These are phyloP conservation scores for Trichomalopsis sarcophagae DNA, from an alignment of 1,140 invertebrate species.

Conservation along the genomic window DNA sequence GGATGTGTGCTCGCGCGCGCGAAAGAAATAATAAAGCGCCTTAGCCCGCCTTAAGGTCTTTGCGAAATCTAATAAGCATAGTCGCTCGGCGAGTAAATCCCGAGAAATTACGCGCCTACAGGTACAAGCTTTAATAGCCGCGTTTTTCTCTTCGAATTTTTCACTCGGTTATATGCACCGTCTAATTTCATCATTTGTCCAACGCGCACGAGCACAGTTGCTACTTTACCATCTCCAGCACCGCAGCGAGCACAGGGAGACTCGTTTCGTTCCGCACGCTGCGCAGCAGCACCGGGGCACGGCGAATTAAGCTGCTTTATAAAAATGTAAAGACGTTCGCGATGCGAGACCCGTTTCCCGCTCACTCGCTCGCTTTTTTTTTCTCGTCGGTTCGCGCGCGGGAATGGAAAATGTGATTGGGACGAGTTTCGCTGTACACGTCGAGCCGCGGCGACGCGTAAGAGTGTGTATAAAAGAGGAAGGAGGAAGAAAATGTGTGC, in stretches of 20 bases:
- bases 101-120: background rate
- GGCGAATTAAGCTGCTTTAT: constrained; percentile 66
- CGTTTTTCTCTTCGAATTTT: background rate
- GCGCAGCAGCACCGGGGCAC: too few species aligned
- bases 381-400: constrained; percentile 40
- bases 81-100: background rate
- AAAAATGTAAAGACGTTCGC: constrained; percentile 66
- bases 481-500: constrained; percentile 12
- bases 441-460: constrained; percentile 48
- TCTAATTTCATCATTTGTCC: background rate
- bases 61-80: constrained; percentile 26
- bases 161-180: too few species aligned
- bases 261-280: background rate
- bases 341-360: constrained; percentile 47
- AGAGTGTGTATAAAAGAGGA: constrained; percentile 1
- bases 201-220: background rate
- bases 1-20: background rate
- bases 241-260: background rate
- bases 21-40: constrained; percentile 8
- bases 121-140: background rate
- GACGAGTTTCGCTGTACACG: constrained; percentile 63
- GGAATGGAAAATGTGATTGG: constrained; percentile 68
- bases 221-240: too few species aligned
- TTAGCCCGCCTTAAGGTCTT: background rate
- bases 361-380: background rate